Conservation (phyloP, 2,888 invertebrate species). For the Periphyllus acericola region DNA sequence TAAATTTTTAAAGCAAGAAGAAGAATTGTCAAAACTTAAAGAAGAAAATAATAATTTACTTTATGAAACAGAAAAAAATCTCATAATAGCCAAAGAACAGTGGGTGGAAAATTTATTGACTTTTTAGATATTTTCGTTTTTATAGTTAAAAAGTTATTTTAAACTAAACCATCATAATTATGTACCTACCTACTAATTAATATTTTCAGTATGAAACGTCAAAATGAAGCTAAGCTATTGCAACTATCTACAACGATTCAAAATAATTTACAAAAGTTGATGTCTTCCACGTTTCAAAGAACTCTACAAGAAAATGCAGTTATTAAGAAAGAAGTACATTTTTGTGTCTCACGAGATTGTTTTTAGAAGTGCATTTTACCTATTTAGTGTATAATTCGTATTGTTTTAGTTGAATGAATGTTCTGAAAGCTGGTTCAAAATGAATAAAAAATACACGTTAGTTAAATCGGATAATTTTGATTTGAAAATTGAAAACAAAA, state of each 20-base stretch:
- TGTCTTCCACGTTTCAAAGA: constrained; percentile 47
- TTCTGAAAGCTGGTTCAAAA: constrained; percentile 33
- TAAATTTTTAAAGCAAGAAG: constrained; percentile 54
- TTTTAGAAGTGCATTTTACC: not conserved
- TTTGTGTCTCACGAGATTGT: not conserved
- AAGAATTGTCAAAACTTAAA: constrained; percentile 33
- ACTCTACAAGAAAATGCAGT: constrained; percentile 44
- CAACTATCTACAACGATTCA: constrained; percentile 45
- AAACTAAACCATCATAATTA: not conserved
- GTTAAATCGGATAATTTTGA: constrained; percentile 48
- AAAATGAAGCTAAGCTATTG: constrained; percentile 48
- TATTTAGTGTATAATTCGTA: not conserved
- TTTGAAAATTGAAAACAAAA: constrained; percentile 56
- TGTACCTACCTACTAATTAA: not conserved
- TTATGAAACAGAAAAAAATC: constrained; percentile 54
- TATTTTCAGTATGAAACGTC: constrained; percentile 49
- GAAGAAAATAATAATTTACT: constrained; percentile 47
- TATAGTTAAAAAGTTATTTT: not conserved
- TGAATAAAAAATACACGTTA: constrained; percentile 20
- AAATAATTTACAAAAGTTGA: constrained; percentile 45
- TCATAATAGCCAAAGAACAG: constrained; percentile 53
- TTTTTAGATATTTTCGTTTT: not conserved
- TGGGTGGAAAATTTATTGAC: not conserved
- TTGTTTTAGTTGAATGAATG: constrained; percentile 41
- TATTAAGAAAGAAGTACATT: constrained; percentile 44